These are phyloP conservation scores for Elmis aenea DNA, from an alignment of 2,888 invertebrate genomes.

Conservation along the genomic window DNA sequence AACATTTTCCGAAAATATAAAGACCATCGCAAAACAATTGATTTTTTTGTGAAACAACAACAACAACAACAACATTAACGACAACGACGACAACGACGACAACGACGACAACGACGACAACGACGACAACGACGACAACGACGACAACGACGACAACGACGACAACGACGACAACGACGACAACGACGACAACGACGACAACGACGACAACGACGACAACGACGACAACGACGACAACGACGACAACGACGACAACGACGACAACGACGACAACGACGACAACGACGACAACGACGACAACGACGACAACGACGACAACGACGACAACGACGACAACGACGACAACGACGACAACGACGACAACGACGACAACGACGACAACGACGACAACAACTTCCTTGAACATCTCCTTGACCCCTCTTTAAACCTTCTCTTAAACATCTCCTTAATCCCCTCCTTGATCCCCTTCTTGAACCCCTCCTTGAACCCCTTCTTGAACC, in stretches of 20 bases:
- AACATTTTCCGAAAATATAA: no score
- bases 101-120: conserved; percentile 1
- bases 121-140: conserved; percentile 7
- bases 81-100: conserved; percentile 1
- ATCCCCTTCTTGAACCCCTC: no score
- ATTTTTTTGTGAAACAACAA: no score
- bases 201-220: conserved; percentile 10
- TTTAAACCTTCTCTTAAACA: no score
- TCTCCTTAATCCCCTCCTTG: no score
- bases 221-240: conserved; percentile 5
- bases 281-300: neutral
- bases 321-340: neutral
- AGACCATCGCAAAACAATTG: no score
- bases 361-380: no score
- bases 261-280: conserved; percentile 6
- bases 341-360: no score
- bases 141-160: conserved; percentile 9
- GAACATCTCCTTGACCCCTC: no score
- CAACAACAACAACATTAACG: no score
- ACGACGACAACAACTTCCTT: no score
- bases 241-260: conserved; percentile 7
- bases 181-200: conserved; percentile 8
- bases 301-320: conserved; percentile 1
- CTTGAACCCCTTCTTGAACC: no score
- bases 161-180: conserved; percentile 7